Percentiles rank a stretch among this genome's conserved stretches.
Conservation (phyloP, 2,888 invertebrate species). For the Metopia argyrocephala region DNA sequence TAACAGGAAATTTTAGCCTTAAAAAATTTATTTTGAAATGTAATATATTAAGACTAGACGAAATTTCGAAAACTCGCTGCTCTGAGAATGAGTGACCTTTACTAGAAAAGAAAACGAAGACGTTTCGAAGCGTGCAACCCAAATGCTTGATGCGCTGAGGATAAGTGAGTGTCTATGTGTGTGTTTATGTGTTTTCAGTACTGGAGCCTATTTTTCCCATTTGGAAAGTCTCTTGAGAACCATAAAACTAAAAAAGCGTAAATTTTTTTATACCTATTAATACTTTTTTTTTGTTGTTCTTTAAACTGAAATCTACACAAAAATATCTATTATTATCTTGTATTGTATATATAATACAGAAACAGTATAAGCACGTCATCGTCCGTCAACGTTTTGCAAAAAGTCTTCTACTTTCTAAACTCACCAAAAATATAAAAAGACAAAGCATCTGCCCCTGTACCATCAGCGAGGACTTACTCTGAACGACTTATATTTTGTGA, state of each 20-base stretch:
- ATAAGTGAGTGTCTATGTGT: conserved; percentile 11
- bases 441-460: not conserved
- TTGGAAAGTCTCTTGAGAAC: conserved; percentile 51
- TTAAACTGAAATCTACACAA: conserved; percentile 54
- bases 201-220: conserved; percentile 45
- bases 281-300: conserved; percentile 9
- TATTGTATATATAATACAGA: conserved; percentile 62
- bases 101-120: conserved; percentile 50
- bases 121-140: conserved; percentile 36
- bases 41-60: conserved; percentile 26
- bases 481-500: conserved; percentile 54
- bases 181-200: not conserved
- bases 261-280: conserved; percentile 44
- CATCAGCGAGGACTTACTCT: conserved; percentile 54
- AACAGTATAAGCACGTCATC: conserved; percentile 51
- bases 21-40: conserved; percentile 25
- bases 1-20: conserved; percentile 30
- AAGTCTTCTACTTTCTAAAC: conserved; percentile 54
- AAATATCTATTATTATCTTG: conserved; percentile 61
- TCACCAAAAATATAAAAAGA: not conserved
- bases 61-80: conserved; percentile 38
- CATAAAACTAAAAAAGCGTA: conserved; percentile 50
- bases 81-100: conserved; percentile 1
- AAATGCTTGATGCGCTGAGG: conserved; percentile 38
- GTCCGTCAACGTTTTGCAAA: conserved; percentile 49